A percentile compares a stretch with the other conserved stretches of the same genome.
phyloP scores from a whole-genome alignment of 2,888 invertebrate genomes.

The Himalopsyche tibetana region DNA sequence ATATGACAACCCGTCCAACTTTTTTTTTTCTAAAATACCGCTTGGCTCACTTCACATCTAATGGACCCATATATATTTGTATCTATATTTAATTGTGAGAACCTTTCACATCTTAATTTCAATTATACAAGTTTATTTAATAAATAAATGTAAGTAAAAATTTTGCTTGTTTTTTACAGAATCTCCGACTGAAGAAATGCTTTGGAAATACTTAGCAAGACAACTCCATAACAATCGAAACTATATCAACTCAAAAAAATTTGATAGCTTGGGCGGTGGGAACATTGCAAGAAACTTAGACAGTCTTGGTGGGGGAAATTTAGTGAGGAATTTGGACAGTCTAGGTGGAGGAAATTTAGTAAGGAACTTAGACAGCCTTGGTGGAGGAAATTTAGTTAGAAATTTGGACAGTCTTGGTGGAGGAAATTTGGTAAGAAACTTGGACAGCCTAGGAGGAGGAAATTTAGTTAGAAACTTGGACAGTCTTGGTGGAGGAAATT shows the following conservation, averaged over 20 bases:
- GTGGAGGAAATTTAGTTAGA: slow-evolving; percentile 68
- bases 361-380: slow-evolving; percentile 67
- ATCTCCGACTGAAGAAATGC: background rate
- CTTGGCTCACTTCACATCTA: too few species aligned
- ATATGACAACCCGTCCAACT: too few species aligned
- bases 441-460: slow-evolving; percentile 66
- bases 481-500: slow-evolving; percentile 67
- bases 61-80: too few species aligned
- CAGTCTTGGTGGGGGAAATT: too few species aligned
- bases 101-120: too few species aligned
- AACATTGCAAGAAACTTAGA: slow-evolving; percentile 68
- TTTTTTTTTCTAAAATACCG: too few species aligned
- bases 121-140: too few species aligned
- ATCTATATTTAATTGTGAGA: too few species aligned
- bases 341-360: slow-evolving; percentile 68
- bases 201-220: slow-evolving; percentile 32
- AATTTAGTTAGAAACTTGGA: slow-evolving; percentile 59
- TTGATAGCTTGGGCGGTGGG: slow-evolving; percentile 67
- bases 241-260: slow-evolving; percentile 64
- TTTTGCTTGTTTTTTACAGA: background rate
- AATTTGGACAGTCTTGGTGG: slow-evolving; percentile 65
- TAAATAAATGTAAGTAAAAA: background rate
- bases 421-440: slow-evolving; percentile 59
- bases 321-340: too few species aligned
- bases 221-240: slow-evolving; percentile 66